A percentile compares a stretch with the other conserved stretches of the same genome.
Conservation (phyloP, 1,140 invertebrate genomes). For the Ericerus pela region DNA sequence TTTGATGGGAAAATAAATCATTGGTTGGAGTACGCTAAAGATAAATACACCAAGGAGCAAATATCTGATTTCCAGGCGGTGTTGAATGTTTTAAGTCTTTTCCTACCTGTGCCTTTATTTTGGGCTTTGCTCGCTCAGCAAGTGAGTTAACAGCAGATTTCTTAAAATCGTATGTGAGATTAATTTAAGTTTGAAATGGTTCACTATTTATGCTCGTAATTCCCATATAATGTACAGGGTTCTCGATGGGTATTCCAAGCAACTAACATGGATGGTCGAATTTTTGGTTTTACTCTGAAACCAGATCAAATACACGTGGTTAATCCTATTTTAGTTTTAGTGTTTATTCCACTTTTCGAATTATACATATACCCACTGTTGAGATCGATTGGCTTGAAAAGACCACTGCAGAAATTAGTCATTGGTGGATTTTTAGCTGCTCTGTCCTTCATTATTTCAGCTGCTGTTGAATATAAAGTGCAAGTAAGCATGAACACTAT, state of each 20-base stretch:
- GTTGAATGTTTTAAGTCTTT: constrained; percentile 56
- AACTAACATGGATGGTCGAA: constrained; percentile 47
- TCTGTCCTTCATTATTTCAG: constrained; percentile 50
- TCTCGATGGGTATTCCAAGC: constrained; percentile 45
- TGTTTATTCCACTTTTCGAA: constrained; percentile 67
- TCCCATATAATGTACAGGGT: constrained; percentile 25
- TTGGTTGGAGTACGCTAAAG: constrained; percentile 64
- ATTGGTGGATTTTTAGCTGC: constrained; percentile 48
- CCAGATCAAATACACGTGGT: constrained; percentile 68
- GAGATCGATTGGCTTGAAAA: constrained; percentile 24
- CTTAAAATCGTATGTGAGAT: too few species aligned
- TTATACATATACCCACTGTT: constrained; percentile 35
- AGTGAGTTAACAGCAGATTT: constrained; percentile 35
- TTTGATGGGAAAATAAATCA: constrained; percentile 44
- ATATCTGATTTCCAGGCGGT: constrained; percentile 61
- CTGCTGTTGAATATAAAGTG: constrained; percentile 45
- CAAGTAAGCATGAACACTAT: constrained; percentile 40
- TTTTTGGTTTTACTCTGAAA: constrained; percentile 49
- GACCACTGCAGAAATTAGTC: constrained; percentile 43
- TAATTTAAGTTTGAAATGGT: too few species aligned
- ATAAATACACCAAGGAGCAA: constrained; percentile 46
- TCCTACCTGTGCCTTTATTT: constrained; percentile 71
- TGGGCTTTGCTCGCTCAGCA: constrained; percentile 81
- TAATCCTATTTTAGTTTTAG: constrained; percentile 60
- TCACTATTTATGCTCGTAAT: too few species aligned